These are phyloP conservation scores for Trypoxylus dichotomus DNA, from an alignment of 1,140 invertebrate species.

Conservation along the genomic window DNA sequence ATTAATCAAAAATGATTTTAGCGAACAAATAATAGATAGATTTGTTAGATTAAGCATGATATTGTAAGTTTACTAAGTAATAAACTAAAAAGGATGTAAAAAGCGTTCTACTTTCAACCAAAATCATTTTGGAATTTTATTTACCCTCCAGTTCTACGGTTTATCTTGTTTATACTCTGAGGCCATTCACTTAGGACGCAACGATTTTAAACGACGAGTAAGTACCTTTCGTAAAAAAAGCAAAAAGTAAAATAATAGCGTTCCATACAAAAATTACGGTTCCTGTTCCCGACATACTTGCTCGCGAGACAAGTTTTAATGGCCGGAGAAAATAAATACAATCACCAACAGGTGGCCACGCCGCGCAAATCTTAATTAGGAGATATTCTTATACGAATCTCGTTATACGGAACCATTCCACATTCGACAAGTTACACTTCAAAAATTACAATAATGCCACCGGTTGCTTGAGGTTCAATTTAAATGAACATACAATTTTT, in stretches of 20 bases:
- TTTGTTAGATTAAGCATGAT: no score
- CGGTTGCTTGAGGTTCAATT: neutral
- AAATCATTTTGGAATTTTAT: no score
- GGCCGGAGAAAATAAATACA: constrained; percentile 6
- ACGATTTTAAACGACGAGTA: neutral
- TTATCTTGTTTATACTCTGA: neutral
- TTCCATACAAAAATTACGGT: neutral
- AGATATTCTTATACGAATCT: no score
- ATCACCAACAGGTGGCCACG: neutral
- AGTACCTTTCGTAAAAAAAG: neutral
- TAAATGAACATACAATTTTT: no score
- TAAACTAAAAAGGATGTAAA: no score
- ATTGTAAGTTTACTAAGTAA: no score
- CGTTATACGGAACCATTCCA: no score
- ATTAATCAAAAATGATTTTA: no score
- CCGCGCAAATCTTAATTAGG: neutral
- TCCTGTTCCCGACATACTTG: neutral
- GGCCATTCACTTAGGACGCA: neutral
- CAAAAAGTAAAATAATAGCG: neutral
- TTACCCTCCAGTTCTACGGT: neutral
- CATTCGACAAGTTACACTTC: neutral
- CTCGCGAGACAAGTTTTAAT: neutral
- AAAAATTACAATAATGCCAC: neutral
- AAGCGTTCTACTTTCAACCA: no score
- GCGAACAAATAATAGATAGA: no score